These are phyloP conservation scores for Neelides sp. DNA, from an alignment of 1,140 invertebrate genomes.

Conservation along the genomic window DNA sequence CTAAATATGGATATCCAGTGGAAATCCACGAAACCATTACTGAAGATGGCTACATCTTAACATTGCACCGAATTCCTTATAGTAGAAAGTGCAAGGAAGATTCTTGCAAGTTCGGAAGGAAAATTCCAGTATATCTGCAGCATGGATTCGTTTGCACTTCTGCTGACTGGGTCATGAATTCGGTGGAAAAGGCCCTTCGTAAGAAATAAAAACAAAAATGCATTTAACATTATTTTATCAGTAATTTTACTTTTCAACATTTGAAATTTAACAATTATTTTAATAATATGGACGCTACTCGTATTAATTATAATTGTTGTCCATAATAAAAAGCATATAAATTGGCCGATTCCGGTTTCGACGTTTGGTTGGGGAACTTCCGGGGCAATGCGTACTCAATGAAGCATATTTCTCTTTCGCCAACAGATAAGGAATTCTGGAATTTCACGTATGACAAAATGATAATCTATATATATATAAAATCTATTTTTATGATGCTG, in stretches of 20 bases:
- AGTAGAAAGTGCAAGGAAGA: slow-evolving; percentile 32
- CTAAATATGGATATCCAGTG: slow-evolving; percentile 10
- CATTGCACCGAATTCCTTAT: slow-evolving; percentile 44
- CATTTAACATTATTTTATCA: no score
- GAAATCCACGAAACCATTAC: slow-evolving; percentile 37
- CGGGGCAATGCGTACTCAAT: no score
- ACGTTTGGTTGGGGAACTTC: no score
- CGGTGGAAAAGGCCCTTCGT: slow-evolving; percentile 44
- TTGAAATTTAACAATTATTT: no score
- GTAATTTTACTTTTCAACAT: no score
- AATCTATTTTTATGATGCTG: no score
- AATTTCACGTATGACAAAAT: slow-evolving; percentile 33
- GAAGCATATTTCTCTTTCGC: slow-evolving; percentile 29
- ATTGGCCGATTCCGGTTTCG: no score
- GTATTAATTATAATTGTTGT: no score
- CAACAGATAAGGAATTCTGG: slow-evolving; percentile 31
- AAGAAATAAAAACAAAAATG: no score
- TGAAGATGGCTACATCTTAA: slow-evolving; percentile 47
- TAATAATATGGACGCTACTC: no score
- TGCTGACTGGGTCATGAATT: slow-evolving; percentile 57
- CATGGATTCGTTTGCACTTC: slow-evolving; percentile 64
- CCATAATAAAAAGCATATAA: no score
- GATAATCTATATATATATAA: no score
- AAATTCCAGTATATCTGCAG: slow-evolving; percentile 48
- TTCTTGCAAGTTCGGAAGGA: slow-evolving; percentile 26